Base-by-base conservation (phyloP, 2,888 invertebrate genomes). In the Aphidius colemani region DNA sequence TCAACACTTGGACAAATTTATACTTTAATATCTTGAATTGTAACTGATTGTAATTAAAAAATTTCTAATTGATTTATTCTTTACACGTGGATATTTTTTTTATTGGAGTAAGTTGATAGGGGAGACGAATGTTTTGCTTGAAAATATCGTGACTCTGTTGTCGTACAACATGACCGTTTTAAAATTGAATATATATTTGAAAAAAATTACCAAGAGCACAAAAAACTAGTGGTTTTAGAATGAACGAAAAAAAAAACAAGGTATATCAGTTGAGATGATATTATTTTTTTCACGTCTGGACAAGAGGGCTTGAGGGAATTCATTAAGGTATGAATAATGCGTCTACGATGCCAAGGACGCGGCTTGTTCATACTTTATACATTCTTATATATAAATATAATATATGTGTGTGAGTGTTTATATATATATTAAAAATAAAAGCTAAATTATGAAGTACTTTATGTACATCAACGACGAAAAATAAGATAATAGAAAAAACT, bases 281-380 rank as follows among this genome's bases (percentile, higher is more conserved):
- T 48, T 39, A 56, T 53, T 53, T 59, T 64, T 64, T 61, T 44
- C 39, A 45, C 30, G 57, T 55, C 58, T 53, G 43, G 53, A 45
- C 43, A 44, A 18, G 55, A 45, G 55, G 55, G 71, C 71, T 70
- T 73, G 74, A 75, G 75, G 75, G 78, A 80, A 79, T 80, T 80
- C 78, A 78, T 79, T 78, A 80, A 77, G 79, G 76, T 80, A 80
- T 79, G 80, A 80, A 78, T 80, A 80, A 79, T 77, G 78, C 79
- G 79, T 79, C 79, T 79, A 78, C 79, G 79, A 79, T 78, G 79
- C 79, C 78, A 79, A 79, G 79, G 79, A 76, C 78, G 77, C 72
- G 30, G 30, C 30, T 30, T 30, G 30, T 30, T 30, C 30, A 30
- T 30, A 30, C 30, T 30, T 30, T 30, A 30, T 30, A 30, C 5